Evolutionary conservation across 2,113 vertebrate species (phyloP).

Genomic region (Barnardius zonarius): DNA sequence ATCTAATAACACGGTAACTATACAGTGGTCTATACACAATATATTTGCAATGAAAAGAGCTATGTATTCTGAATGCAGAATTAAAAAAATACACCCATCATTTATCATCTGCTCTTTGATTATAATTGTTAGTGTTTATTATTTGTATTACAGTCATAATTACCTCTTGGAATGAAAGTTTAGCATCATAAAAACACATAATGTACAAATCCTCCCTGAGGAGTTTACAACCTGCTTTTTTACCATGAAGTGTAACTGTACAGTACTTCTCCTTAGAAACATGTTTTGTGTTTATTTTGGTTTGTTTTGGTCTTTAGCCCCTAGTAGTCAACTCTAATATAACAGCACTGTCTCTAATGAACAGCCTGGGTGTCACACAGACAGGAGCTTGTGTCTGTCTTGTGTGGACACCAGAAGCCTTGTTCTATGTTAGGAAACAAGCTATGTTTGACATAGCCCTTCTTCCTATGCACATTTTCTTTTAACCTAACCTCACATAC

Average conservation of each 20-base stretch:
- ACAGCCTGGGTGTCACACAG: background rate
- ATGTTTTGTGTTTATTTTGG: background rate
- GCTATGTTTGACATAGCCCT: fast-evolving
- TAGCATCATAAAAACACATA: background rate
- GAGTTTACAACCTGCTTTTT: background rate
- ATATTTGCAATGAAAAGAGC: background rate
- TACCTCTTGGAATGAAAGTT: background rate
- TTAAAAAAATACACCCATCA: background rate
- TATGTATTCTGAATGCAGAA: background rate
- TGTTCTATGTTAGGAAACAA: background rate
- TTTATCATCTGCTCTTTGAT: background rate
- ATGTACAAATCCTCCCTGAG: background rate
- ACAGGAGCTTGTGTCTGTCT: background rate
- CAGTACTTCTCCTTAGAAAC: background rate
- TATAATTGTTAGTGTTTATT: background rate
- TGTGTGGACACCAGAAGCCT: background rate
- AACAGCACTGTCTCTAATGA: background rate
- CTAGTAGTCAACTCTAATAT: background rate
- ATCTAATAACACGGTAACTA: background rate
- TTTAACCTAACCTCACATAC: background rate
- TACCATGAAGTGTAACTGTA: background rate
- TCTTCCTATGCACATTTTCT: background rate
- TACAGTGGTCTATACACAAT: background rate
- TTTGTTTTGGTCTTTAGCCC: background rate
- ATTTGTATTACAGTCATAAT: background rate